Evolutionary conservation across 2,888 invertebrate species (phyloP), one percentile per base, ranked within the genome.

Genomic region (Lamproptera curius): DNA sequence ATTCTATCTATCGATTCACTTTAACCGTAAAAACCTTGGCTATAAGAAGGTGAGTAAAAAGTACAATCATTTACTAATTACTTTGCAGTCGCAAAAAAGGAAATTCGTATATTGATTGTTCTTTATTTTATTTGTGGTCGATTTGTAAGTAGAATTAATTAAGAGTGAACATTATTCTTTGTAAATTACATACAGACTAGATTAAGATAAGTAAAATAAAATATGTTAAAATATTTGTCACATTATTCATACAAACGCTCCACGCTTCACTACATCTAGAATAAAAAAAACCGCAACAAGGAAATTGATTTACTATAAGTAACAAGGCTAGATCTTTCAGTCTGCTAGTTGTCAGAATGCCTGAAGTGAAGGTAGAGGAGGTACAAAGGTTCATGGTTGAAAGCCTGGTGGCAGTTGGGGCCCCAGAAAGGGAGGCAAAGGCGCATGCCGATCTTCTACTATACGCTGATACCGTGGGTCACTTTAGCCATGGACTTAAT

Each of bases 401-500:
- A 11, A 91, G 92, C 52, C 83, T 95, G 76, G 63, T 63, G 28
- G 89, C 89, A 4, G 90, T 83, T 0, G 93, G 93, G 0, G 87
- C 92, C 0, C 88, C 89, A 0, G 58, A 61, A 36, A 63, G 73
- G 0, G 92, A 93, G 56, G 93, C 93, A 0, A 64, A 67, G 35
- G 85, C 83, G 2, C 89, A 94, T 9, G 92, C 92, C 0, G 91
- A 92, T 36, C 84, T 93, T 46, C 77, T 95, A 40, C 83, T 92
- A 46, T 90, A 91, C 23, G 95, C 96, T 2, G 96, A 97, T 70
- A 89, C 91, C 57, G 88, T 94, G 10, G 96, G 96, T 0, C 96
- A 97, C 66, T 95, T 91, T 65, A 96, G 95, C 61, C 97, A 97
- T 73, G 97, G 97, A 4, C 88, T 97, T 65, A 96, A 96, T 68